phyloP scores from a whole-genome alignment of 2,888 invertebrate genomes.

The Eristalis intricaria region DNA sequence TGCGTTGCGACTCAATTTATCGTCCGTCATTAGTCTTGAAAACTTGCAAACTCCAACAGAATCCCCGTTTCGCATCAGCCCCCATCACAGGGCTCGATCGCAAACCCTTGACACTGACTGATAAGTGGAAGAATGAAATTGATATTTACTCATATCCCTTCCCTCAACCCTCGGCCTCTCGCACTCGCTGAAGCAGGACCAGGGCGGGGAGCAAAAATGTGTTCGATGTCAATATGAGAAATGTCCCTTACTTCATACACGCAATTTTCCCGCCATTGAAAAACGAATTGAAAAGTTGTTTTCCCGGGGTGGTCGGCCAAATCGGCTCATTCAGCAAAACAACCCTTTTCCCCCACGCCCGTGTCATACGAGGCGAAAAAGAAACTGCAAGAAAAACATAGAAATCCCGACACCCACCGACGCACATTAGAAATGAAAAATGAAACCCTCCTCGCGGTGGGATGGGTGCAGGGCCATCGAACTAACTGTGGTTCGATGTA shows the following conservation, averaged over 20 bases:
- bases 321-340: constrained; percentile 58
- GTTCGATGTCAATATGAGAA: constrained; percentile 70
- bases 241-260: constrained; percentile 59
- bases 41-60: neutral
- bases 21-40: constrained; percentile 43
- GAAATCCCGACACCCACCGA: constrained; percentile 2
- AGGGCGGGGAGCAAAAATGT: constrained; percentile 39
- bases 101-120: constrained; percentile 64
- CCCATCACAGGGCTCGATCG: neutral
- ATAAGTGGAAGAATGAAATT: constrained; percentile 70
- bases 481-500: constrained; percentile 47
- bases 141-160: constrained; percentile 69
- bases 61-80: neutral
- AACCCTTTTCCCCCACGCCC: constrained; percentile 53
- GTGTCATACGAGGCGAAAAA: neutral
- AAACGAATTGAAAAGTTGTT: constrained; percentile 52
- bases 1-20: constrained; percentile 46
- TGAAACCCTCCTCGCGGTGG: constrained; percentile 1
- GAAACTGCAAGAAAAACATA: neutral
- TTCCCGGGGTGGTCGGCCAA: constrained; percentile 27
- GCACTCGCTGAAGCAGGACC: neutral
- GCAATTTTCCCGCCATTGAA: constrained; percentile 55
- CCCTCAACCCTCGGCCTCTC: constrained; percentile 1
- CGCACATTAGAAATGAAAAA: constrained; percentile 69
- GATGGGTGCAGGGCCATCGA: constrained; percentile 4